Evolutionary conservation across 2,113 vertebrate species (phyloP), one percentile per base, ranked within the genome.

Genomic region (Corapipo altera): DNA sequence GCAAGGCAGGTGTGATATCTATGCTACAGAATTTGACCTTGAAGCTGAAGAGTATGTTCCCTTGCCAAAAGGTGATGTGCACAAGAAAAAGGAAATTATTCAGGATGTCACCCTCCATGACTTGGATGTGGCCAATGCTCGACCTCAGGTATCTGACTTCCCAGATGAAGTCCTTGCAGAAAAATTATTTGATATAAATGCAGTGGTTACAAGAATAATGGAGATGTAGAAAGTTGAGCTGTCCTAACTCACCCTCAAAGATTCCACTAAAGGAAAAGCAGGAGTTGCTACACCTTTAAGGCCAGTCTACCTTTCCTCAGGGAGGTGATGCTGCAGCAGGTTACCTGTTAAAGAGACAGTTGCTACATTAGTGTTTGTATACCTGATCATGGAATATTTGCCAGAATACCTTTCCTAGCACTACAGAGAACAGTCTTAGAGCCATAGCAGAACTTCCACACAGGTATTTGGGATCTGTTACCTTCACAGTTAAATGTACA

Each of bases 11-110:
- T 99, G 99, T 96, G 99, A 99, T 97, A 99, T 99, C 23, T 99
- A 99, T 62, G 99, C 99, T 85, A 99, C 99, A 0, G 99, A 99
- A 97, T 99, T 99, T 65, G 99, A 99, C 98, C 99, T 99, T 97
- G 99, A 99, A 97, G 99, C 99, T 5, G 99, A 99, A 96, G 99
- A 99, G 89, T 99, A 99, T 5, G 99, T 99, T 58, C 99, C 99
- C 3, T 97, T 99, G 94, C 99, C 99, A 54, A 99, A 99, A 97
- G 99, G 99, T 8, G 99, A 99, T 20, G 99, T 99, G 73, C 99
- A 99, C 98, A 99, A 99, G 97, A 99, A 99, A 98, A 99, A 99
- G 96, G 99, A 99, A 97, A 99, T 99, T 85, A 99, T 99, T 89
- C 99, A 99, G 97, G 99, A 99, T 49, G 99, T 99, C 92, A 99